Percentiles rank a stretch among this genome's conserved stretches.
Evolutionary conservation across 2,113 vertebrate genomes (phyloP).

Genomic region (Lepus americanus): DNA sequence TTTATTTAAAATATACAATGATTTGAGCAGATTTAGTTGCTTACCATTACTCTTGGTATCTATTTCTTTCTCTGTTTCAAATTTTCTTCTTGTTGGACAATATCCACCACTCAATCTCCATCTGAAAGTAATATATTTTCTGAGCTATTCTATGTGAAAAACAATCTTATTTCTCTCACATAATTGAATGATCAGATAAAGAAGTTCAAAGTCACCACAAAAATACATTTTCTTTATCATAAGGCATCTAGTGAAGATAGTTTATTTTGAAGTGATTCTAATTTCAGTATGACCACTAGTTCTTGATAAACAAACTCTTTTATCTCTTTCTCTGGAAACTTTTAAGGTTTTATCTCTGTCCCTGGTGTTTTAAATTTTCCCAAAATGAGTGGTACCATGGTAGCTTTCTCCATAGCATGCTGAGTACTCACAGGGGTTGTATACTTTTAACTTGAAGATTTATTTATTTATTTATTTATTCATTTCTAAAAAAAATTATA

Average conservation of each 20-base stretch:
- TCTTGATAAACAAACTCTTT: background rate
- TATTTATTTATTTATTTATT: too few species aligned
- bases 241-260: background rate
- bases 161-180: background rate
- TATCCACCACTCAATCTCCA: background rate
- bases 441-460: background rate
- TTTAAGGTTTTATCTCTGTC: background rate
- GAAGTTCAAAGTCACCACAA: conserved; percentile 4
- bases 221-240: background rate
- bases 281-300: conserved; percentile 16
- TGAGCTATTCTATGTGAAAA: conserved; percentile 5
- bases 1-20: background rate
- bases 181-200: background rate
- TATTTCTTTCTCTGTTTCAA: background rate
- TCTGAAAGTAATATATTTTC: background rate
- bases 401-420: background rate
- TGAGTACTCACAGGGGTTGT: background rate
- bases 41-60: background rate
- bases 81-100: background rate
- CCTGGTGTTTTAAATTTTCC: conserved; percentile 6
- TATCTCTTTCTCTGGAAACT: background rate
- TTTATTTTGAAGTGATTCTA: conserved; percentile 28
- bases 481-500: background rate
- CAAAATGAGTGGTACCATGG: background rate
- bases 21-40: background rate